Conservation (phyloP, 2,888 invertebrate genomes). For the Dascillus cervinus region DNA sequence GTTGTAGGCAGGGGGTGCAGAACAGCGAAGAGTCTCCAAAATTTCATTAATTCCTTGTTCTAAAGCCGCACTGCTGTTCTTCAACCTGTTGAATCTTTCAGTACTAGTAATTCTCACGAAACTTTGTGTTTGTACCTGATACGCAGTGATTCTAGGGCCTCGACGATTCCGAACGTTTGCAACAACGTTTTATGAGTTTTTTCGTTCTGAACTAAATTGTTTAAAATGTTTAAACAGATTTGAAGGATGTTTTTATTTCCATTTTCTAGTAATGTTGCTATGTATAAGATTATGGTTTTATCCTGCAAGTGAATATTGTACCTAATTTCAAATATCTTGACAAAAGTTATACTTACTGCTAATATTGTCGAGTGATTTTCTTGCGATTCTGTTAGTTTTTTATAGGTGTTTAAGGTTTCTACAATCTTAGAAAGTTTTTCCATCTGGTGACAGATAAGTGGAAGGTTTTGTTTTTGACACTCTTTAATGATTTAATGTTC, state of each 20-base stretch:
- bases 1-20: slow-evolving; percentile 20
- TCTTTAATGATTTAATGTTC: too few species aligned
- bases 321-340: too few species aligned
- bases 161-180: slow-evolving; percentile 27
- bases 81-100: too few species aligned
- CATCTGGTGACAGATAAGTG: too few species aligned
- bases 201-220: slow-evolving; percentile 23
- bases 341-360: slow-evolving; percentile 10
- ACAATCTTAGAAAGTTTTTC: too few species aligned
- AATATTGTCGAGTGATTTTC: slow-evolving; percentile 10
- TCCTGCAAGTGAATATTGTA: too few species aligned
- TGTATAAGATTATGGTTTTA: slow-evolving; percentile 26
- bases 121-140: slow-evolving; percentile 16
- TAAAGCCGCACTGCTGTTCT: too few species aligned
- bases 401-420: slow-evolving; percentile 12
- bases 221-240: slow-evolving; percentile 27
- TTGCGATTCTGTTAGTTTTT: slow-evolving; percentile 8
- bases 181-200: slow-evolving; percentile 19
- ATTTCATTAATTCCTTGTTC: too few species aligned
- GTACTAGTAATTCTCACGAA: too few species aligned
- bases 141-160: slow-evolving; percentile 26
- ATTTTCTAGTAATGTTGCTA: slow-evolving; percentile 24
- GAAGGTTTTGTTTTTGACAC: too few species aligned
- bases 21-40: slow-evolving; percentile 12
- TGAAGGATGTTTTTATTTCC: slow-evolving; percentile 17